These are phyloP conservation scores for Geococcyx californianus DNA, from an alignment of 2,113 vertebrate species.

Conservation along the genomic window DNA sequence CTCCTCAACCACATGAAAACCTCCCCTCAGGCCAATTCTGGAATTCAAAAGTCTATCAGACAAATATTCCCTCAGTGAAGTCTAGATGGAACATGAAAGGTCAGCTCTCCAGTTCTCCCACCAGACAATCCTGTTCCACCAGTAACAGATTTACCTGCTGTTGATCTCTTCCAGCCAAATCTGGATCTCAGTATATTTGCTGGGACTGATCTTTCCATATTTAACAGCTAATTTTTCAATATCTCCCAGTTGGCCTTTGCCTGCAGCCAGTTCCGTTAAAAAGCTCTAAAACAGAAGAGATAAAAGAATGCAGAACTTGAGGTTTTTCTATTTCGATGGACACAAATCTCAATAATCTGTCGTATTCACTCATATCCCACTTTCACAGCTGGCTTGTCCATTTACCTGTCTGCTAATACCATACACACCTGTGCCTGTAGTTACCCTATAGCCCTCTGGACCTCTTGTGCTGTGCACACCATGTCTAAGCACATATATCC, in stretches of 20 bases:
- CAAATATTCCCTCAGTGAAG: not conserved
- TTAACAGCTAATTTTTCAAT: slow-evolving; percentile 76
- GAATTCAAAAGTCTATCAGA: not conserved
- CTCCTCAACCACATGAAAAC: not conserved
- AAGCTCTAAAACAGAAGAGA: slow-evolving; percentile 76
- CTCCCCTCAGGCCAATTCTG: not conserved
- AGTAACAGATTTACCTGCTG: slow-evolving; percentile 72
- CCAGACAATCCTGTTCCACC: not conserved
- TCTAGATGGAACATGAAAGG: not conserved
- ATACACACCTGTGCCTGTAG: accelerated
- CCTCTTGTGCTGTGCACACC: too few species aligned
- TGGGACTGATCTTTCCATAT: slow-evolving; percentile 76
- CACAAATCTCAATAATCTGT: not conserved
- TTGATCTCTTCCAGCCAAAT: slow-evolving; percentile 68
- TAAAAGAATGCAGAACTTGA: not conserved
- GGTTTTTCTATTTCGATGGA: not conserved
- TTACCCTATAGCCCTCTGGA: not conserved
- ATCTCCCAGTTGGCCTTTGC: slow-evolving; percentile 79
- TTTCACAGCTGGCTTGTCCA: not conserved
- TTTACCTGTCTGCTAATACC: not conserved
- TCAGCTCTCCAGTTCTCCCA: accelerated
- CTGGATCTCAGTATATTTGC: slow-evolving; percentile 74
- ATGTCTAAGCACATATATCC: accelerated
- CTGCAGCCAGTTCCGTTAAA: slow-evolving; percentile 81
- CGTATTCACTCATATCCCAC: not conserved